These are phyloP conservation scores for Aphaenogaster floridana DNA, from an alignment of 1,140 invertebrate species.

Conservation along the genomic window DNA sequence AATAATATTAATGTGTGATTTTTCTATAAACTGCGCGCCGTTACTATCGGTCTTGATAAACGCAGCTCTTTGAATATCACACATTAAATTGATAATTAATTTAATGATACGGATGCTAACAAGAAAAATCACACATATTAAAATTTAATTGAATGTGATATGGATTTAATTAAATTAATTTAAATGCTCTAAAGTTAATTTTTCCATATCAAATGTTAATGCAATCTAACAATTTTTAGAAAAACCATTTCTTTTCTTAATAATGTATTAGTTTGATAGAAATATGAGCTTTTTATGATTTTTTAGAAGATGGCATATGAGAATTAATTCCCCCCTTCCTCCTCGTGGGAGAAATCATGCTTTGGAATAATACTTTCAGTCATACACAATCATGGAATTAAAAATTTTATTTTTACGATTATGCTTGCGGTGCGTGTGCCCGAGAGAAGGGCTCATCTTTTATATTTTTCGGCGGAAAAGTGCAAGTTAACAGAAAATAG, in stretches of 20 bases:
- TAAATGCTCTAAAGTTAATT: background rate
- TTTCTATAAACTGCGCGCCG: no score
- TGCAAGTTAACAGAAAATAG: constrained; percentile 33
- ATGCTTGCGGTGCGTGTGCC: background rate
- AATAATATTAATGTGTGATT: no score
- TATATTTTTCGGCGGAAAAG: constrained; percentile 9
- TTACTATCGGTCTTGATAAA: no score
- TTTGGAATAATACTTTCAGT: constrained; percentile 24
- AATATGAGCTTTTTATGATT: background rate
- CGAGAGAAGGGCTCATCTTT: background rate
- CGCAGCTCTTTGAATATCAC: no score
- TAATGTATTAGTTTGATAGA: background rate
- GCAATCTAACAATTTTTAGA: background rate
- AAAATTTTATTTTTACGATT: constrained; percentile 25
- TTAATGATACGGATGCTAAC: no score
- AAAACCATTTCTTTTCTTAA: background rate
- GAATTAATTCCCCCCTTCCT: background rate
- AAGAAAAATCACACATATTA: no score
- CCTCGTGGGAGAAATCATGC: background rate
- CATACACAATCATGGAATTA: background rate
- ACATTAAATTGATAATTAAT: no score
- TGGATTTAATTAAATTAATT: no score
- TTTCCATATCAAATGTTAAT: background rate
- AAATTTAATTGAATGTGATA: no score
- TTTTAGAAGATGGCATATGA: no score